Evolutionary conservation across 1,140 invertebrate species (phyloP).

Genomic region (Thalassaphorura encarpata): DNA sequence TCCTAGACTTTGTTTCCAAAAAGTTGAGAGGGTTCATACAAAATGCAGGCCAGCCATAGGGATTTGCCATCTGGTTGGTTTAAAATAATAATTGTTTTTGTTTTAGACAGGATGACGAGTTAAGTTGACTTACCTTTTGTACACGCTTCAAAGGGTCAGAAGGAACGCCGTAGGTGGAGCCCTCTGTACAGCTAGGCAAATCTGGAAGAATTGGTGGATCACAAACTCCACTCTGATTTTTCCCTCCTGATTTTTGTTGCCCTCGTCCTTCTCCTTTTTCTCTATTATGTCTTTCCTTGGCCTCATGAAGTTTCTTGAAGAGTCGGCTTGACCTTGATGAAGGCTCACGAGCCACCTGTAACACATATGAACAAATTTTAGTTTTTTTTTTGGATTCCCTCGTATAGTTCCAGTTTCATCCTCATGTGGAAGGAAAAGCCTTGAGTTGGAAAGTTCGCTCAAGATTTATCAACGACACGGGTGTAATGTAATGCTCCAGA

Average conservation of each 20-base stretch:
- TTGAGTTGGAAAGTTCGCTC: too few species aligned
- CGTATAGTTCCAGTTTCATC: neutral
- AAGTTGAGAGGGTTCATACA: too few species aligned
- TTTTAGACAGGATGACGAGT: neutral
- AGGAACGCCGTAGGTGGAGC: slow-evolving; percentile 10
- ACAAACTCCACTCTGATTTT: slow-evolving; percentile 7
- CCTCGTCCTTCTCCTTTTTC: slow-evolving; percentile 21
- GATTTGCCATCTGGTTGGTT: too few species aligned
- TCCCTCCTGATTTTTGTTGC: slow-evolving; percentile 13
- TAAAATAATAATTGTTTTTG: too few species aligned
- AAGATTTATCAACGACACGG: too few species aligned
- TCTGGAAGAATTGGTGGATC: slow-evolving; percentile 9
- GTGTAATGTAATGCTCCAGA: too few species aligned
- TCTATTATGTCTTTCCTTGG: slow-evolving; percentile 22
- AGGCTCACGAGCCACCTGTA: slow-evolving; percentile 22
- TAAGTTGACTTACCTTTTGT: slow-evolving; percentile 7
- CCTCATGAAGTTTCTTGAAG: slow-evolving; percentile 32
- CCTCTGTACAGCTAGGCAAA: slow-evolving; percentile 19
- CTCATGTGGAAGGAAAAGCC: neutral
- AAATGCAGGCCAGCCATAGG: too few species aligned
- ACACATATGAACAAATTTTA: neutral
- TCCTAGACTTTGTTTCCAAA: too few species aligned
- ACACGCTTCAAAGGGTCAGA: slow-evolving; percentile 3
- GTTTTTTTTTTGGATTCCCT: neutral
- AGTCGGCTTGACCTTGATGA: slow-evolving; percentile 30